These are phyloP conservation scores for Conus canariensis DNA, from an alignment of 2,888 invertebrate genomes.

Conservation along the genomic window DNA sequence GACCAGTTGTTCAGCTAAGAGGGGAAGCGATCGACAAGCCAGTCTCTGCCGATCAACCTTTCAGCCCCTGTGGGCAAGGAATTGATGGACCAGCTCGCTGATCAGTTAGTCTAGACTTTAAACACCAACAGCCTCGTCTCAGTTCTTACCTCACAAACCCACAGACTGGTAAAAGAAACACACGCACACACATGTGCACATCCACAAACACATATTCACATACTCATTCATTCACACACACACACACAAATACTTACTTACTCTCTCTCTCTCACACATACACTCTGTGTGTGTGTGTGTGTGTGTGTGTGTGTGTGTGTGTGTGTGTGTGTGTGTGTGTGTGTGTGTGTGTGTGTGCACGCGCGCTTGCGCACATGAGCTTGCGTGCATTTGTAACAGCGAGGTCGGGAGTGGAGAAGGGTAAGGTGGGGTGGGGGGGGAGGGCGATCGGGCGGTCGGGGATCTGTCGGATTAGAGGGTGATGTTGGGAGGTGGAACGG, in stretches of 20 bases:
- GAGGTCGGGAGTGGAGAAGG: no score
- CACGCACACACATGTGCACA: neutral
- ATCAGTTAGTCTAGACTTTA: neutral
- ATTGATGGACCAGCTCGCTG: neutral
- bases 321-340: no score
- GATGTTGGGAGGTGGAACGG: no score
- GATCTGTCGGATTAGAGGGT: no score
- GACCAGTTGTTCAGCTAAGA: no score
- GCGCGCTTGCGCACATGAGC: no score
- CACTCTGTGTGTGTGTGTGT: neutral
- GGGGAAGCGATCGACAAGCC: neutral
- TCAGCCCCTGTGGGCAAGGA: neutral
- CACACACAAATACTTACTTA: neutral
- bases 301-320: neutral
- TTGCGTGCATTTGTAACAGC: no score
- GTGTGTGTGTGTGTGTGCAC: no score
- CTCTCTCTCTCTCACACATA: neutral
- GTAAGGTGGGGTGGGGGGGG: no score
- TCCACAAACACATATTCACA: neutral
- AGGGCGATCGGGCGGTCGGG: no score
- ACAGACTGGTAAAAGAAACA: neutral
- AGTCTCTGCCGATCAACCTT: neutral
- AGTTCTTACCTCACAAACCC: neutral
- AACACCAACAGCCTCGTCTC: neutral
- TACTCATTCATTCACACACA: neutral